Evolutionary conservation across 2,113 vertebrate species (phyloP).

Genomic region (Solea solea): DNA sequence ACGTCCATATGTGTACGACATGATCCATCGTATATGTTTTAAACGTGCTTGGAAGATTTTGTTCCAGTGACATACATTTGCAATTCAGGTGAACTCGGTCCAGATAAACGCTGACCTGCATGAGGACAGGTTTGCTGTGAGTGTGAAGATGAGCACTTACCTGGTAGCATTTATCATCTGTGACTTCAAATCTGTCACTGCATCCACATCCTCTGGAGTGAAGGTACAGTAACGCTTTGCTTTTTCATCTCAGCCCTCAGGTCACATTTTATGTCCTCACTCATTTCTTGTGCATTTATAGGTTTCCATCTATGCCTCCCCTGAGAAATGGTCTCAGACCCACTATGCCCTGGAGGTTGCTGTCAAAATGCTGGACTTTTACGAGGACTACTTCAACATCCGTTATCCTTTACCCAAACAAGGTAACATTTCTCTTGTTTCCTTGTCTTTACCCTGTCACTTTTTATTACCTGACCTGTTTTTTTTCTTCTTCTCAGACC

Average conservation of each 20-base stretch:
- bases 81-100: conserved; percentile 75
- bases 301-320: conserved; percentile 81
- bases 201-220: conserved; percentile 78
- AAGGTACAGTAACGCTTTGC: conserved; percentile 58
- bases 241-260: neutral
- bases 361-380: conserved; percentile 83
- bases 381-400: conserved; percentile 84
- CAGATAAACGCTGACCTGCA: conserved; percentile 53
- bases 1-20: too few species aligned
- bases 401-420: conserved; percentile 83
- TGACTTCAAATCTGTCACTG: conserved; percentile 81
- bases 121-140: conserved; percentile 81
- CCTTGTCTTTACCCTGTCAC: neutral
- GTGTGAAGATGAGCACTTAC: conserved; percentile 84
- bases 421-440: conserved; percentile 57
- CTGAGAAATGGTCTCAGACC: conserved; percentile 81
- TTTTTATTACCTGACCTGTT: neutral
- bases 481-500: conserved; percentile 62
- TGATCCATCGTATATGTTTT: neutral
- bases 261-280: neutral
- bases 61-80: neutral
- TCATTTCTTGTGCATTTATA: conserved; percentile 35
- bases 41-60: neutral
- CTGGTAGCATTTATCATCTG: conserved; percentile 81
- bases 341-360: conserved; percentile 82